Evolutionary conservation across 2,888 invertebrate species (phyloP).

Genomic region (Escarpia spicata): DNA sequence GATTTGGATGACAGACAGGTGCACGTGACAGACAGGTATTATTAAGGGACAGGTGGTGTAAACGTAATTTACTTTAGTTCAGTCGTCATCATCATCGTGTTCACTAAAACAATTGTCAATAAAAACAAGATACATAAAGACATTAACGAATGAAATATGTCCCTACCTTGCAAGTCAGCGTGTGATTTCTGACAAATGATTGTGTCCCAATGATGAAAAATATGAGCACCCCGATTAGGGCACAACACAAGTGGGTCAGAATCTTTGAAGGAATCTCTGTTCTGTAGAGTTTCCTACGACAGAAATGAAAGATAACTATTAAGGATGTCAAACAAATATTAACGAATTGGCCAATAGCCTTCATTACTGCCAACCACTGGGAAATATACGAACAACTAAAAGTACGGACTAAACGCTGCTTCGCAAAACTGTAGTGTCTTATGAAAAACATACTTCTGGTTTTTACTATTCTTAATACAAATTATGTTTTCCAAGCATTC

Average conservation of each 20-base stretch:
- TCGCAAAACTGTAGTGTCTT: no score
- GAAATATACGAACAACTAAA: no score
- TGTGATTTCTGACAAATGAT: slow-evolving; percentile 41
- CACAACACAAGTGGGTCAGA: slow-evolving; percentile 66
- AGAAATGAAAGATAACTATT: not conserved
- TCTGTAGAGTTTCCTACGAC: not conserved
- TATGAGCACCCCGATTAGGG: slow-evolving; percentile 66
- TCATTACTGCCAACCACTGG: no score
- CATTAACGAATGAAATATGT: slow-evolving; percentile 6
- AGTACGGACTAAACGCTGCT: no score
- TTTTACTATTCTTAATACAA: no score
- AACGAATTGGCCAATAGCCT: no score
- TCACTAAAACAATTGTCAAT: not conserved
- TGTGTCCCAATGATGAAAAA: slow-evolving; percentile 63
- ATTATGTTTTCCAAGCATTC: no score
- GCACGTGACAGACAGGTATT: not conserved
- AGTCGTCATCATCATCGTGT: not conserved
- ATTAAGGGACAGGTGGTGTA: not conserved
- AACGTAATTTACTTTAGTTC: not conserved
- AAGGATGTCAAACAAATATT: not conserved
- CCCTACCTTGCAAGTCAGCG: slow-evolving; percentile 53
- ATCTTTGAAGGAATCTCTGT: slow-evolving; percentile 68
- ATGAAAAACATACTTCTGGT: no score
- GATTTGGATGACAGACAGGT: not conserved
- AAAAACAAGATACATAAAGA: not conserved